Evolutionary conservation across 1,140 invertebrate genomes (phyloP), one percentile per base, ranked within the genome.

Genomic region (Drosophila auraria): DNA sequence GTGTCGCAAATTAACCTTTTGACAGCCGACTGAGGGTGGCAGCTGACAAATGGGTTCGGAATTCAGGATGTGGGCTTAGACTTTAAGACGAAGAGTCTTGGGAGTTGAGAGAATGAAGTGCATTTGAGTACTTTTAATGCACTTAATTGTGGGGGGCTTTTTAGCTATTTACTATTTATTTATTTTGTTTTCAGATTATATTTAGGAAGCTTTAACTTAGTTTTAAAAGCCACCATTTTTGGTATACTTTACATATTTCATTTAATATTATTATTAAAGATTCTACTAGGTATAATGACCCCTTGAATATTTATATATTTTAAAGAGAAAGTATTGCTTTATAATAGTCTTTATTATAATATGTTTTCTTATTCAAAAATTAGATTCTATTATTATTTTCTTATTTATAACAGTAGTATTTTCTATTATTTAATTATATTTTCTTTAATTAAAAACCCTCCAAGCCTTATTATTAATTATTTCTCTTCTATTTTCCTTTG

Each of bases 1-100:
- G 70, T 92, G 76, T 82, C 71, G 64, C 81, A 92, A 92, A 92
- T 92, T 92, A 92, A 91, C 91, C 81, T 92, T 91, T 91, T 92
- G 91, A 92, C 90, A 92, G 81, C 53, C 80, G 78, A 72, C 45
- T 56, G 42, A 30, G 66, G 64, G 62, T 38, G 54, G 54, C 20
- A 45, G 38, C 33, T 76, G 70, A 87, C 73, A 80, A 80, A 83
- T 87, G 80, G 47, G 23, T 30, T 15, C 8, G 36, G 36, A 14
- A 20, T 30, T 8, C 25, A 44, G 27, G 49, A 56, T 44, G 14
- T 33, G 23, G n/a, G 17, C 33, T 38, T 47, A 25, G 44, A 11
- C 36, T 23, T 17, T 17, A 50, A 54, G 58, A 76, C 63, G 25
- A 30, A 40, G 36, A 20, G 23, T 58, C 20, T 33, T 5, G 5